Evolutionary conservation across 2,113 vertebrate genomes (phyloP).

Genomic region (Cricetomys ansorgei): DNA sequence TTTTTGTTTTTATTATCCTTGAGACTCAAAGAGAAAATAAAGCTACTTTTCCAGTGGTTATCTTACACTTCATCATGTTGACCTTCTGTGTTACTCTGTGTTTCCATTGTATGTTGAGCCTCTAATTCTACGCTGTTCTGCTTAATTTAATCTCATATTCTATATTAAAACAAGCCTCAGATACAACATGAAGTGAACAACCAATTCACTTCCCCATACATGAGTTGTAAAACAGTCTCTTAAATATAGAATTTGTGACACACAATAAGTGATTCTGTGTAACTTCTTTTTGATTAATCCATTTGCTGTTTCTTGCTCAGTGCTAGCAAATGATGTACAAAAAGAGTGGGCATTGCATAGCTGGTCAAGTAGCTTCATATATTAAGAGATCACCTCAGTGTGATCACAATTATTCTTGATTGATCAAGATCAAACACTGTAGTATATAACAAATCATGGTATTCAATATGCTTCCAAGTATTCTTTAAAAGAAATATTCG

Average conservation of each 20-base stretch:
- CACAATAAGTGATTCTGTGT: conserved; percentile 16
- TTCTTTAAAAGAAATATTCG: conserved; percentile 16
- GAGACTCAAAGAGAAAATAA: not conserved
- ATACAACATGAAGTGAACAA: not conserved
- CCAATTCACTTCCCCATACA: not conserved
- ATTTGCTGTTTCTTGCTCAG: not conserved
- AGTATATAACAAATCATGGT: not conserved
- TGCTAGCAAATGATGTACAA: not conserved
- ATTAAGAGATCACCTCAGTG: conserved; percentile 20
- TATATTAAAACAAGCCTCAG: not conserved
- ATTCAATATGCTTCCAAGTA: not conserved
- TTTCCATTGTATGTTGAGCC: not conserved
- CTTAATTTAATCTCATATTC: not conserved
- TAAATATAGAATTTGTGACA: conserved; percentile 17
- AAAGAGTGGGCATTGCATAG: not conserved
- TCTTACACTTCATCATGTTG: not conserved
- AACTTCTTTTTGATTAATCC: not conserved
- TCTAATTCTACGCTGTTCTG: not conserved
- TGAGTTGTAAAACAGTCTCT: not conserved
- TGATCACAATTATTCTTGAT: conserved; percentile 21
- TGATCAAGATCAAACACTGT: not conserved
- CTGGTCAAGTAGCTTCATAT: conserved; percentile 43
- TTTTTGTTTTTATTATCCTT: not conserved
- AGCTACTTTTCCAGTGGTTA: not conserved
- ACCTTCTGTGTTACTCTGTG: conserved; percentile 24